Percentiles rank a stretch among this genome's conserved stretches.
Evolutionary conservation across 2,888 invertebrate species (phyloP).

Genomic region (Apomyelois bistriatella): DNA sequence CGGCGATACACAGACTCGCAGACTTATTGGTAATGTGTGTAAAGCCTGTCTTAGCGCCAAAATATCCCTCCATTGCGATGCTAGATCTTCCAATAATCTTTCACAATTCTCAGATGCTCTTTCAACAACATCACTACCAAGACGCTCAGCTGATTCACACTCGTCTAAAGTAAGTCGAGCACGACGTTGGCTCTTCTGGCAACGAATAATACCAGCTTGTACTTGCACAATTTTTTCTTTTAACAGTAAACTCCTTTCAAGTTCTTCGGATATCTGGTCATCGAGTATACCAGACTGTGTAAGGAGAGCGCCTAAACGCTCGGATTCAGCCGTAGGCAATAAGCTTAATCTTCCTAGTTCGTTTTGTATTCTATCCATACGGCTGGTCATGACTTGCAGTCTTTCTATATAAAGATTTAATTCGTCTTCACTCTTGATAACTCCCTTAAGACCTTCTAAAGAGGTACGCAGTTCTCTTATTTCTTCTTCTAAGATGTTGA

Average conservation of each 20-base stretch:
- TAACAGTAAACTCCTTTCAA: conserved; percentile 86
- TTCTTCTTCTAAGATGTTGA: conserved; percentile 87
- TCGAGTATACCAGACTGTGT: conserved; percentile 86
- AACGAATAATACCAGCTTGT: conserved; percentile 84
- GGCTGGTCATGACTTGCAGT: conserved; percentile 86
- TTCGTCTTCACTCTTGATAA: conserved; percentile 91
- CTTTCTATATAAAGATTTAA: conserved; percentile 89
- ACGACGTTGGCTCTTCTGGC: conserved; percentile 84
- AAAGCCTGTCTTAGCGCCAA: conserved; percentile 86
- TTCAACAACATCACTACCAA: conserved; percentile 88
- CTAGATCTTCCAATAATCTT: conserved; percentile 84
- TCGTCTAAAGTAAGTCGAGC: conserved; percentile 83
- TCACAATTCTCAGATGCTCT: conserved; percentile 87
- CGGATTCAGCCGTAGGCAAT: conserved; percentile 86
- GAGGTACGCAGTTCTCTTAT: conserved; percentile 85
- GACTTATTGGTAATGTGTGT: conserved; percentile 87
- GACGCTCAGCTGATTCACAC: conserved; percentile 85
- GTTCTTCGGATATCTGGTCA: conserved; percentile 86
- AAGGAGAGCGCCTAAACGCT: conserved; percentile 86
- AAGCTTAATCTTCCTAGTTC: conserved; percentile 88
- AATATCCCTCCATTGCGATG: conserved; percentile 87
- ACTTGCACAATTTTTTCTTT: conserved; percentile 87
- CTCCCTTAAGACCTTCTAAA: conserved; percentile 86
- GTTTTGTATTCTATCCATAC: conserved; percentile 89
- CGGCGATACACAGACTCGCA: conserved; percentile 88